These are phyloP conservation scores for Rattus norvegicus DNA, from an alignment of 2,113 vertebrate species.

Conservation along the genomic window DNA sequence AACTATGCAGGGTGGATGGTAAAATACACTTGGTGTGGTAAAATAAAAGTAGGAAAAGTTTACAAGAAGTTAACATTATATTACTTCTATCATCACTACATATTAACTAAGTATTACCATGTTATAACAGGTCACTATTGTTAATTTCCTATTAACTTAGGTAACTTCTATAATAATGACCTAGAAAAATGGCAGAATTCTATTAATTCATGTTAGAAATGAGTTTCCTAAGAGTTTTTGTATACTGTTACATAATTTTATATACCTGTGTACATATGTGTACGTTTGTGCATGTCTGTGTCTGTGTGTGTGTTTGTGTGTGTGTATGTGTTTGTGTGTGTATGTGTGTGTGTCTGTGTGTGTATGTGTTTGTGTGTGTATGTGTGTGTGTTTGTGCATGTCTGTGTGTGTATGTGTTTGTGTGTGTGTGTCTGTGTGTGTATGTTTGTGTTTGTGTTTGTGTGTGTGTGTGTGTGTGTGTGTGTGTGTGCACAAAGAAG, in stretches of 20 bases:
- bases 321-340: not conserved
- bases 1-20: not conserved
- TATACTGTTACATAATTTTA: not conserved
- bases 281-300: not conserved
- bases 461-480: not conserved
- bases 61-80: not conserved
- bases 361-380: not conserved
- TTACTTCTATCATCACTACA: not conserved
- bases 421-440: not conserved
- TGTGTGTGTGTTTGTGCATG: not conserved
- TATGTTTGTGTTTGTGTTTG: not conserved
- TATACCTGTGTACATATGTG: not conserved
- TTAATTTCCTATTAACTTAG: slow-evolving; percentile 12
- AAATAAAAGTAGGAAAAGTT: not conserved
- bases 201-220: slow-evolving; percentile 28
- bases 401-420: too few species aligned
- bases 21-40: not conserved
- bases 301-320: not conserved
- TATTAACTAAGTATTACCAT: not conserved
- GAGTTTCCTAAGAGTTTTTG: slow-evolving; percentile 11
- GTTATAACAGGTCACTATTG: not conserved
- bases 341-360: not conserved
- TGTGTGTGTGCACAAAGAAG: not conserved
- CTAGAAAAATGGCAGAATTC: slow-evolving; percentile 16
- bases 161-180: not conserved